Base-by-base conservation (phyloP, 2,113 vertebrate species). In the Anarhynchus alexandrinus region DNA sequence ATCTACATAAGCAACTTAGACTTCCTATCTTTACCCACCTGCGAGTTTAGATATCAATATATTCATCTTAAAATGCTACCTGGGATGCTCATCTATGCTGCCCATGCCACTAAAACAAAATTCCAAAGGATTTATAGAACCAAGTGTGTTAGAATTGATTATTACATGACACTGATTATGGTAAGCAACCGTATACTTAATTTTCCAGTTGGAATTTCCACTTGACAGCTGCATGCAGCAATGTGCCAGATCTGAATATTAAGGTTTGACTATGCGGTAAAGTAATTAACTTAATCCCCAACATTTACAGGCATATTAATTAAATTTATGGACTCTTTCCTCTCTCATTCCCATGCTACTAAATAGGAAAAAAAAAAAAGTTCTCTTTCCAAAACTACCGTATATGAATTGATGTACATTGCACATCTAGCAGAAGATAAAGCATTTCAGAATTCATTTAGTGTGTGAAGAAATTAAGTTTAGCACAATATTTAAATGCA, bases 271-370 rank as follows among this genome's bases (percentile, higher is more conserved):
- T 96, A 74, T 2, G 11, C 4, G 2, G 88, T 93, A 78, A 92
- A 93, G 94, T 73, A 96, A 95, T 96, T 93, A 96, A 95, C 59
- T 93, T 96, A 97, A 93, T 96, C 82, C 71, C 14, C 57, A 81
- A 40, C 52, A 84, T 86, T 95, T 93, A 73, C 77, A 94, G 93
- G 79, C 82, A 83, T 88, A 81, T 96, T 86, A 94, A 96, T 96
- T 93, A 95, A 92, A 83, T 88, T 86, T 86, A 93, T 78, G 64
- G 72, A 88, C 54, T 90, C 42, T 1, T 86, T 83, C 64, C 64
- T 73, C 40, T 82, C 83, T 88, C 79, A 70, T 61, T 93, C 45
- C 59, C 34, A 40, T 74, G 82, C 51, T 59, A 81, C 45, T 74
- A 67, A 80, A 85, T 8, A 59, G 32, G 32, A 70, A 54, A 73